Percentiles rank a stretch among this genome's conserved stretches.
These are phyloP conservation scores for Sebastes elongatus DNA, from an alignment of 2,797 vertebrate species.

Conservation along the genomic window DNA sequence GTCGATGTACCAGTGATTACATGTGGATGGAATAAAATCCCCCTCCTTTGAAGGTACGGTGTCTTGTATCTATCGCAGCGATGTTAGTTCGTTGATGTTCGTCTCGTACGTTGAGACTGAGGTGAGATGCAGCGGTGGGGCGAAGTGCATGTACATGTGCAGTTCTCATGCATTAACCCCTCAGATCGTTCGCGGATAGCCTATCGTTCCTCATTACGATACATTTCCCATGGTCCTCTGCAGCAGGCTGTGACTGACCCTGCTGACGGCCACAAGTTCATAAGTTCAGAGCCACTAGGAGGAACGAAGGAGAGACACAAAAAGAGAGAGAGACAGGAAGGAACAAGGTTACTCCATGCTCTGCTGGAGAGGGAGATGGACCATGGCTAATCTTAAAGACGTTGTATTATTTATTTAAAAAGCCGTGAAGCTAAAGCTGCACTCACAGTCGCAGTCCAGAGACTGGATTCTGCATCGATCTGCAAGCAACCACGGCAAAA, in stretches of 20 bases:
- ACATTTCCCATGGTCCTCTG: constrained; percentile 50
- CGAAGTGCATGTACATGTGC: constrained; percentile 65
- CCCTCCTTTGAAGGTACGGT: constrained; percentile 68
- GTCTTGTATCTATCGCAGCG: constrained; percentile 55
- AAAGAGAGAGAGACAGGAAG: constrained; percentile 56
- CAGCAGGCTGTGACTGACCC: constrained; percentile 47
- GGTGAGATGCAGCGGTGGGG: constrained; percentile 49
- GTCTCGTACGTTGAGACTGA: constrained; percentile 47
- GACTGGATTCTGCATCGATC: constrained; percentile 68
- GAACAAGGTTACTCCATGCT: constrained; percentile 65
- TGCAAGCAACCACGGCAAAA: constrained; percentile 62
- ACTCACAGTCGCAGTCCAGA: constrained; percentile 71
- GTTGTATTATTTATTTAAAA: constrained; percentile 87
- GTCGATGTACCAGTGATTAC: constrained; percentile 64
- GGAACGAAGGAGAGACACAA: constrained; percentile 39
- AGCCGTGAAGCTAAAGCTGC: constrained; percentile 73
- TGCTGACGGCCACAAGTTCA: constrained; percentile 69
- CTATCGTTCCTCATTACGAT: constrained; percentile 39
- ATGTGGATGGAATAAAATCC: constrained; percentile 72
- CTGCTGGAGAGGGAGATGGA: constrained; percentile 76
- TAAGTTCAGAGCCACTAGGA: constrained; percentile 68
- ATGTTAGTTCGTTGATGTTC: constrained; percentile 62
- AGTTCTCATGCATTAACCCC: constrained; percentile 40
- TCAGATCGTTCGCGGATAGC: constrained; percentile 35
- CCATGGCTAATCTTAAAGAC: constrained; percentile 82